Percentiles rank a stretch among this genome's conserved stretches.
Evolutionary conservation across 1,140 invertebrate species (phyloP).

Genomic region (Drosophila saltans): DNA sequence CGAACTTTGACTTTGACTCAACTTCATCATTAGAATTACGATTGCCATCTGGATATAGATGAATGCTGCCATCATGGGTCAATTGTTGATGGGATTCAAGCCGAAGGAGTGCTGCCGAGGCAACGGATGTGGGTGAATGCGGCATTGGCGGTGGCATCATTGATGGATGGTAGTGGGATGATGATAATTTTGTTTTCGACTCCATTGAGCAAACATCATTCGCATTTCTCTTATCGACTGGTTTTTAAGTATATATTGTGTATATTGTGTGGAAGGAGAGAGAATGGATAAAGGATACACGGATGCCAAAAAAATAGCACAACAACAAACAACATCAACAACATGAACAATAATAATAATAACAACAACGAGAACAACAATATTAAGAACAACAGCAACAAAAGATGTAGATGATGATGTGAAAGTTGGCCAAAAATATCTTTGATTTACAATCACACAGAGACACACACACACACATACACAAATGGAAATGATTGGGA

Average conservation of each 20-base stretch:
- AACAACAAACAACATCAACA: conserved; percentile 31
- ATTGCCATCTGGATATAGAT: conserved; percentile 64
- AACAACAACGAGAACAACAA: conserved; percentile 49
- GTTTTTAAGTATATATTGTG: conserved; percentile 40
- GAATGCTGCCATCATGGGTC: neutral
- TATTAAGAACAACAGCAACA: conserved; percentile 37
- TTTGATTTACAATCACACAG: conserved; percentile 18
- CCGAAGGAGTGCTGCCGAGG: conserved; percentile 57
- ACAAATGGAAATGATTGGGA: neutral
- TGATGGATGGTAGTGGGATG: conserved; percentile 27
- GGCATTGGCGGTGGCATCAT: conserved; percentile 16
- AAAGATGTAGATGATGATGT: conserved; percentile 36
- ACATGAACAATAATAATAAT: conserved; percentile 47
- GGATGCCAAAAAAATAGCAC: conserved; percentile 1
- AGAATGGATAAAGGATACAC: conserved; percentile 16
- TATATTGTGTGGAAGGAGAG: conserved; percentile 32
- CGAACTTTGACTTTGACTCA: conserved; percentile 60
- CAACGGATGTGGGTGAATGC: conserved; percentile 59
- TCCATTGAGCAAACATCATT: conserved; percentile 70
- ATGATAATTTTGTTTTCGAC: conserved; percentile 43
- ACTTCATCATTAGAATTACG: conserved; percentile 49
- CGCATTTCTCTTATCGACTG: conserved; percentile 79
- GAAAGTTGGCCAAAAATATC: no score
- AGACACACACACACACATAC: conserved; percentile 11
- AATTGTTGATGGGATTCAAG: conserved; percentile 50